Conservation (phyloP, 2,888 invertebrate genomes). For the Tortricodes alternella region DNA sequence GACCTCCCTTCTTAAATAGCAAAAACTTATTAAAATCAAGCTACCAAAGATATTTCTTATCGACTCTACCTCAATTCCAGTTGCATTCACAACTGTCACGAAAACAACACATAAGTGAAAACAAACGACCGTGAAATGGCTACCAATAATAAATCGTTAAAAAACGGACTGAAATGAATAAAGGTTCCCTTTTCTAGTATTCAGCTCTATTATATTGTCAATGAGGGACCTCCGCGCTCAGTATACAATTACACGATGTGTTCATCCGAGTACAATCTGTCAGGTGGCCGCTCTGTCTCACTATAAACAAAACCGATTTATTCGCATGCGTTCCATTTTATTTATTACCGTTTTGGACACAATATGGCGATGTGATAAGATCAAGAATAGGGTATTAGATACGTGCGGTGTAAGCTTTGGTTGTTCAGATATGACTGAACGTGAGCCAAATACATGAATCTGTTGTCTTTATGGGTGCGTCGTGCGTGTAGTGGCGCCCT, state of each 20-base stretch:
- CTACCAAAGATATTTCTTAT: no score
- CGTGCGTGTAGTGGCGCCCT: no score
- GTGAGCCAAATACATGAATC: no score
- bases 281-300: conserved; percentile 49
- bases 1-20: no score
- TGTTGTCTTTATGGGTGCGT: no score
- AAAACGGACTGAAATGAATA: conserved; percentile 32
- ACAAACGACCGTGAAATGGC: background rate
- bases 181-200: conserved; percentile 34
- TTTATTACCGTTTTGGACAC: conserved; percentile 74
- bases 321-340: conserved; percentile 59
- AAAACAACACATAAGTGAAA: background rate
- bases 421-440: background rate
- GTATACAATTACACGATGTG: conserved; percentile 77
- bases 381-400: background rate
- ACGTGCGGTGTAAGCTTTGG: background rate
- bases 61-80: background rate
- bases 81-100: background rate
- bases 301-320: conserved; percentile 74
- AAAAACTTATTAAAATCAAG: no score
- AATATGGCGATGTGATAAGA: conserved; percentile 1
- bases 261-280: conserved; percentile 75
- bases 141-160: background rate
- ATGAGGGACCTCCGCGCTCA: conserved; percentile 61
- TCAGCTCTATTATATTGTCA: conserved; percentile 73